Conservation (phyloP, 2,888 invertebrate species). For the Temnothorax ravouxi region DNA sequence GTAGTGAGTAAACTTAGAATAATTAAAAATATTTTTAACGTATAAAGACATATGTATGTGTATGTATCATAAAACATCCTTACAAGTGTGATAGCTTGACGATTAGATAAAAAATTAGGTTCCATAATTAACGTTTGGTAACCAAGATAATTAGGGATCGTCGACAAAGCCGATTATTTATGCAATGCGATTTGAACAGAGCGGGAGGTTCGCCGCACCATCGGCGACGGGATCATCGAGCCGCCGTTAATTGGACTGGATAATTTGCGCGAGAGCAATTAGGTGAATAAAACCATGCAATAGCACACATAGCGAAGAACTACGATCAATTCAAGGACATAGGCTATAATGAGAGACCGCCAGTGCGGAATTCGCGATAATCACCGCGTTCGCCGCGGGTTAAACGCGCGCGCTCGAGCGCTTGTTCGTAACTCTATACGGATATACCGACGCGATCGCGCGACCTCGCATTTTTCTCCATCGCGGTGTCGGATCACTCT, state of each 20-base stretch:
- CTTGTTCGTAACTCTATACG: slow-evolving; percentile 52
- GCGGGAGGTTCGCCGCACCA: neutral
- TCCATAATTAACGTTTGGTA: neutral
- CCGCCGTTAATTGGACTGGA: slow-evolving; percentile 25
- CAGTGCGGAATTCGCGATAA: slow-evolving; percentile 67
- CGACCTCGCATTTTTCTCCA: slow-evolving; percentile 77
- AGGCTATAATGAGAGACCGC: slow-evolving; percentile 61
- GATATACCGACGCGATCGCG: slow-evolving; percentile 63
- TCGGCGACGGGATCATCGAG: neutral
- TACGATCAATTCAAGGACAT: slow-evolving; percentile 65
- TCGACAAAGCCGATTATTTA: slow-evolving; percentile 1
- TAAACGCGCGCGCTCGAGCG: slow-evolving; percentile 20
- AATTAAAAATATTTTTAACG: neutral
- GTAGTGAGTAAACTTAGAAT: neutral
- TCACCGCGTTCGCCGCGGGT: slow-evolving; percentile 54
- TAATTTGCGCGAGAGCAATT: slow-evolving; percentile 39
- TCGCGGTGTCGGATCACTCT: slow-evolving; percentile 66
- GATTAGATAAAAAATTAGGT: neutral
- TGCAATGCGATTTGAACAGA: neutral
- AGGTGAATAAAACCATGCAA: slow-evolving; percentile 28
- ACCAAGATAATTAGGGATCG: neutral
- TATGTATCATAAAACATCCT: neutral
- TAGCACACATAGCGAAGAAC: slow-evolving; percentile 24
- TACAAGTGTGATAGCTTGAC: neutral
- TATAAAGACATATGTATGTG: neutral